Evolutionary conservation across 2,888 invertebrate genomes (phyloP).

Genomic region (Drosophila ochracea): DNA sequence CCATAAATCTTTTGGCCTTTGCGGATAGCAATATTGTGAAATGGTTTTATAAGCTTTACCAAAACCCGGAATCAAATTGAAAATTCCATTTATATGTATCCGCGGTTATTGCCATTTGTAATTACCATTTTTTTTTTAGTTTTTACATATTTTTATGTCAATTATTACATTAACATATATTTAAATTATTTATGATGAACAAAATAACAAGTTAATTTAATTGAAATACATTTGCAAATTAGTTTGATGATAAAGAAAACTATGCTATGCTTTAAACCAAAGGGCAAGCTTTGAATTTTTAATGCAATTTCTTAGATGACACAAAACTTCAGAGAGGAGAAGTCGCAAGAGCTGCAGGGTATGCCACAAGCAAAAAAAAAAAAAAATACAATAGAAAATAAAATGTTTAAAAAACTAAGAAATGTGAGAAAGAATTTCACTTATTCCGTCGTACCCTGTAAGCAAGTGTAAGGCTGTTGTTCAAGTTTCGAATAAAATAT

Average conservation of each 20-base stretch:
- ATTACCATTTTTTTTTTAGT: constrained; percentile 54
- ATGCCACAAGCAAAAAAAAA: constrained; percentile 19
- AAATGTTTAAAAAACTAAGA: constrained; percentile 48
- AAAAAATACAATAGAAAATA: constrained; percentile 22
- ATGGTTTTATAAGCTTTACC: constrained; percentile 29
- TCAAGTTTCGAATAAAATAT: background rate
- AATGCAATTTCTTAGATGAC: constrained; percentile 62
- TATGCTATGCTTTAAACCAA: background rate
- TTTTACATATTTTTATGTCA: constrained; percentile 47
- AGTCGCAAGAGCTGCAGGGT: constrained; percentile 30
- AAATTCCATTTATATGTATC: constrained; percentile 46
- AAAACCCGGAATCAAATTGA: constrained; percentile 42
- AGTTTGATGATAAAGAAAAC: background rate
- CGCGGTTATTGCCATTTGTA: constrained; percentile 54
- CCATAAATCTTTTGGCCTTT: constrained; percentile 63
- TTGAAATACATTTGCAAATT: constrained; percentile 36
- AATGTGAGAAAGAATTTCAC: constrained; percentile 45
- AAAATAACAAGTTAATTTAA: constrained; percentile 50
- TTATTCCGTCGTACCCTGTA: constrained; percentile 36
- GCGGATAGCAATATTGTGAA: constrained; percentile 9
- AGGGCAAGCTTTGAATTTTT: constrained; percentile 57
- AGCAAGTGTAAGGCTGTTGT: background rate
- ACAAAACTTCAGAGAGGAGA: constrained; percentile 4
- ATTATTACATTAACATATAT: constrained; percentile 40
- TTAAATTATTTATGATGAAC: constrained; percentile 6